Conservation (phyloP, 2,888 invertebrate species). For the Psylliodes chrysocephalus region DNA sequence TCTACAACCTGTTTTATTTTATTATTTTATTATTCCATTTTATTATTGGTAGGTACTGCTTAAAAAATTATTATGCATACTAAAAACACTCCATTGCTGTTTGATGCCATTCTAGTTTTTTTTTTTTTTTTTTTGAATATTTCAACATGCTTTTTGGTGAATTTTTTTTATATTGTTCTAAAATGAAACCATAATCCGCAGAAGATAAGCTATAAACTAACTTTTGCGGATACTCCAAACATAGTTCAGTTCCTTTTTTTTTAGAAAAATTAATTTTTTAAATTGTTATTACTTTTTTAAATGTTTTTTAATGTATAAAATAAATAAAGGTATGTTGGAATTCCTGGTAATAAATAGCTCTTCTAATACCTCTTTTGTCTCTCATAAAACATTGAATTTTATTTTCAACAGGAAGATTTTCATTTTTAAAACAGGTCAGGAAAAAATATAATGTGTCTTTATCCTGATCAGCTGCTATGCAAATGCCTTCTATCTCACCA, state of each 20-base stretch:
- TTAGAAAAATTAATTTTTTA: background rate
- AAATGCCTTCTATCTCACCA: background rate
- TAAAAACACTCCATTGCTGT: background rate
- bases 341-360: background rate
- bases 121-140: background rate
- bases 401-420: too few relatives aligned
- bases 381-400: background rate
- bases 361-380: background rate
- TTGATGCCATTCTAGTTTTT: background rate
- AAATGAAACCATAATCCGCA: background rate
- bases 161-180: too few relatives aligned
- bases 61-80: background rate
- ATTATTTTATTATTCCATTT: background rate
- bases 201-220: constrained; percentile 1
- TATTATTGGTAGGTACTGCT: background rate
- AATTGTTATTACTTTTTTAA: background rate
- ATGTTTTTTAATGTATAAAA: background rate
- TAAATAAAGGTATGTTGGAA: background rate
- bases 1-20: background rate
- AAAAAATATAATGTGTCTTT: background rate
- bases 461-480: background rate
- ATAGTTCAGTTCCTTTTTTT: background rate
- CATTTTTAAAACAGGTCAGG: background rate
- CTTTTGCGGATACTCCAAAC: background rate
- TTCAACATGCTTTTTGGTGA: background rate